Evolutionary conservation across 2,797 vertebrate genomes (phyloP), one percentile per base, ranked within the genome.

Genomic region (Neomorphus geoffroyi): DNA sequence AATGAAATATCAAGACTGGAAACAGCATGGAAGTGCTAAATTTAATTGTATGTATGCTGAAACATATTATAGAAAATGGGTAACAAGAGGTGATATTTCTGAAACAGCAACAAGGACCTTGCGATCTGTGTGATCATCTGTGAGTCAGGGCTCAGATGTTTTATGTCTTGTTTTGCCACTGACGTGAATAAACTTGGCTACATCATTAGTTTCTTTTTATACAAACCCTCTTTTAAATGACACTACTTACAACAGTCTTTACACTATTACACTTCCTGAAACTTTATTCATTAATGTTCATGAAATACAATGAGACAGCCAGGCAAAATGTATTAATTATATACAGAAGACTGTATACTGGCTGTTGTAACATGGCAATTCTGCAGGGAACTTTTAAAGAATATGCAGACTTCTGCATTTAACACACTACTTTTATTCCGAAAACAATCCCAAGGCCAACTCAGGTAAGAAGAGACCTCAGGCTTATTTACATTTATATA

Each of bases 101-200:
- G 88, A 83, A 88, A 53, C 9, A 35, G 41, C 58, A 78, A 10
- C 0, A 1, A 69, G 56, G 62, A 86, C 16, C 28, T 35, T 54
- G 51, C 79, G 88, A 51, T 82, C 37, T 85, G 61, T 78, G 21
- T 14, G 41, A 73, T 70, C 67, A 46, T 14, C 50, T 83, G 45
- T 61, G 92, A 95, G 24, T 65, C 35, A 71, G 30, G 39, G 51
- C 35, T 90, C 69, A 62, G 41, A 73, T 18, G 9, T 79, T 83
- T 88, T 65, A 61, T 61, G 30, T 66, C 62, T 83, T 7, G 1
- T 71, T 94, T 91, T 92, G 61, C 39, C 51, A 79, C 58, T 60
- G 78, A 82, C 35, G 53, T 91, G 72, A 91, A 91, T 71, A 93
- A 96, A 85, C 43, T 51, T 88, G 73, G 83, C 37, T 86, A 70